Evolutionary conservation across 2,888 invertebrate genomes (phyloP).

Genomic region (Syrphus vitripennis): DNA sequence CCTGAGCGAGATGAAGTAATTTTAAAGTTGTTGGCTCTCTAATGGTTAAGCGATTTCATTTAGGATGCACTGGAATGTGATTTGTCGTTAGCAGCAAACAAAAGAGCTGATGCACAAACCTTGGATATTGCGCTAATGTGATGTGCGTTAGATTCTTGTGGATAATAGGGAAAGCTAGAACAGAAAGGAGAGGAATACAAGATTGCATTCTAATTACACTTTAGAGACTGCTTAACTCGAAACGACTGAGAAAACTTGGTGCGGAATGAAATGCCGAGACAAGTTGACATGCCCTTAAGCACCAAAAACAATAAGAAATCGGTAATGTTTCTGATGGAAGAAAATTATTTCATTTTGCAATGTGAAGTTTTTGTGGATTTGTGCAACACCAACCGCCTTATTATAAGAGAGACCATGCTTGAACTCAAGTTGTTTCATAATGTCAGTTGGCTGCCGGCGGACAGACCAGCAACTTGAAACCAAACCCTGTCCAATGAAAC

Average conservation of each 20-base stretch:
- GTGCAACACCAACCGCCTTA: too few species aligned
- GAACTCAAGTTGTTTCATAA: too few species aligned
- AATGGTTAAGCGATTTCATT: slow-evolving; percentile 22
- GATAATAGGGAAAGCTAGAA: neutral
- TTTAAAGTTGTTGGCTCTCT: slow-evolving; percentile 10
- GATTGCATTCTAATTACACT: slow-evolving; percentile 32
- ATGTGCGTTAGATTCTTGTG: slow-evolving; percentile 2
- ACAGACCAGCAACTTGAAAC: too few species aligned
- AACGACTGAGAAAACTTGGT: neutral
- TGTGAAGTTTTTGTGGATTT: too few species aligned
- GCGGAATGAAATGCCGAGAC: neutral
- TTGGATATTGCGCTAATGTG: neutral
- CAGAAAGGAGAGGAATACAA: neutral
- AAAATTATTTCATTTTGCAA: neutral
- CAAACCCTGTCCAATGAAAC: too few species aligned
- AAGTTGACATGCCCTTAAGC: neutral
- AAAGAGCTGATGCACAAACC: slow-evolving; percentile 51
- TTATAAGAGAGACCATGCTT: too few species aligned
- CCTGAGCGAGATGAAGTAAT: slow-evolving; percentile 67
- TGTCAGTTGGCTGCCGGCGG: too few species aligned
- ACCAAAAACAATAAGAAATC: neutral
- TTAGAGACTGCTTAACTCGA: neutral
- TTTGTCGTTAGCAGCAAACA: slow-evolving; percentile 41
- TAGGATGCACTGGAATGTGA: slow-evolving; percentile 58
- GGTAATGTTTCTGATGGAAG: neutral